These are phyloP conservation scores for Nephotettix cincticeps DNA, from an alignment of 1,140 invertebrate species.

Conservation along the genomic window DNA sequence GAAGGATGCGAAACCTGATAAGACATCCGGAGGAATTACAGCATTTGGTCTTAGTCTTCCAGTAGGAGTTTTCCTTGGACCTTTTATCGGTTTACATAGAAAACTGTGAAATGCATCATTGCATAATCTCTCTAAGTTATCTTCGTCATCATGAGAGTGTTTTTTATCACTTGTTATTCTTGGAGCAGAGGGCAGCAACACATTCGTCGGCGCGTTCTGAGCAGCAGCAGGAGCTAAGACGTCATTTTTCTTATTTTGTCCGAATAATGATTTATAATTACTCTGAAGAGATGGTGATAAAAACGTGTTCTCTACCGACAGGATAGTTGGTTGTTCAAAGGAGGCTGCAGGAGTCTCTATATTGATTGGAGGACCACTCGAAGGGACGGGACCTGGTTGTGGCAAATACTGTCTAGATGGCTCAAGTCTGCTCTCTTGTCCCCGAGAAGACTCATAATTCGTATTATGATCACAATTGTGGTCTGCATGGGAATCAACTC, in stretches of 20 bases:
- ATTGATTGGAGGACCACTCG: no score
- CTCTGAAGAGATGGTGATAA: background rate
- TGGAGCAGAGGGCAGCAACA: background rate
- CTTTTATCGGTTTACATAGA: conserved; percentile 32
- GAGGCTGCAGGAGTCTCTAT: background rate
- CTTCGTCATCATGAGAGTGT: conserved; percentile 13
- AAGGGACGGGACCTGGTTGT: background rate
- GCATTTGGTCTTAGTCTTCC: conserved; percentile 30
- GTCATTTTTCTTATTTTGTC: background rate
- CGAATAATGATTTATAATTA: conserved; percentile 2
- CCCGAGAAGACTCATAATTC: background rate
- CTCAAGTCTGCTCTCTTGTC: background rate
- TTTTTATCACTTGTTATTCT: background rate
- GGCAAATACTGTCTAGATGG: conserved; percentile 5
- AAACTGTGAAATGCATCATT: conserved; percentile 37
- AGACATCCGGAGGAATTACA: conserved; percentile 25
- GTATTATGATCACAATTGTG: background rate
- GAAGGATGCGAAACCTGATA: background rate
- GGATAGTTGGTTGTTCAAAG: background rate
- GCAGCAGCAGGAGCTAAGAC: background rate
- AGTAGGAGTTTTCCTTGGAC: conserved; percentile 27
- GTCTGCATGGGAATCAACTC: background rate
- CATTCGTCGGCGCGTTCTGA: background rate
- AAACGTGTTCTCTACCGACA: conserved; percentile 10
- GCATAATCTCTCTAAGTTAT: conserved; percentile 32